Evolutionary conservation across 2,888 invertebrate genomes (phyloP), one percentile per base, ranked within the genome.

Genomic region (Eurois occulta): DNA sequence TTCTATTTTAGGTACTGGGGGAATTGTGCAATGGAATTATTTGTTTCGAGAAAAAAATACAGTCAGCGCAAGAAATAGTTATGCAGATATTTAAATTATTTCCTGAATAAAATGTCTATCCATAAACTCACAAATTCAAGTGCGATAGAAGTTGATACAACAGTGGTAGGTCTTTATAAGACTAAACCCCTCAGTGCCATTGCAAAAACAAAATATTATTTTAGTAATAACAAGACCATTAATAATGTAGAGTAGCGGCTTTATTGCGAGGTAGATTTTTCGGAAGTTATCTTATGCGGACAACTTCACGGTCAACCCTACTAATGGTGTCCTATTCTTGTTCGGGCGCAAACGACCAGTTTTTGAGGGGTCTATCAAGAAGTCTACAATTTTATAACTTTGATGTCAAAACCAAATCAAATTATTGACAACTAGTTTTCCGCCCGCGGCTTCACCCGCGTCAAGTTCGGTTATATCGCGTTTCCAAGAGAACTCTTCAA

Each of bases 1-100:
- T 83, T 87, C 77, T 75, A 81, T 86, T 86, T 75, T 78, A 81
- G 60, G 66, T 71, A 65, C 21, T 76, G 55, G 70, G 4, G 24
- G 60, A 64, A 64, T 71, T 69, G 62, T 62, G 84, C 58, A 77
- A 75, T 67, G 38, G 32, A 41, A 73, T 41, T 48, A 41, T 69
- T 64, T 48, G 41, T 67, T 85, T 72, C 28, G 13, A 68, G 41
- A 74, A 72, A 16, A 62, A 43, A 43, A 21, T 6, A 35, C 32
- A 5, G 52, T 55, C 52, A n/a, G 32, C 32, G 1, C 28, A 28
- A 16, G 10, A 28, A 66, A 35, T n/a, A 13, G 1, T 24, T 48
- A 8, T 16, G 7, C 10, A 13, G 16, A 4, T 48, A 52, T 78
- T 32, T 28, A 10, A 21, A n/a, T 41, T 13, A 41, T 78, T 67